Evolutionary conservation across 2,113 vertebrate genomes (phyloP).

Genomic region (Eleginops maclovinus): DNA sequence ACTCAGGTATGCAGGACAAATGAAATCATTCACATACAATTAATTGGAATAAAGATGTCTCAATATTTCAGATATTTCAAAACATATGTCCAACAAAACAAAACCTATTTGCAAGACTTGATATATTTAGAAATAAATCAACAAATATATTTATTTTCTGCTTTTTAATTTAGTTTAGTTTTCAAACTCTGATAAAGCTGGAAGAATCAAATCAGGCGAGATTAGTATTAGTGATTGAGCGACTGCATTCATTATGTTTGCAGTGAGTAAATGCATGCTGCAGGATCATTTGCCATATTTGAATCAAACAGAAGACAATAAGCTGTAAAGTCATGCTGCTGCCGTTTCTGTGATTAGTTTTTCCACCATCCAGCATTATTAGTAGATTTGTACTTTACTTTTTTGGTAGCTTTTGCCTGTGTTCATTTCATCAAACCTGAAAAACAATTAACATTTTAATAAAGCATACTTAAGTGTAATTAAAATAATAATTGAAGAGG

Average conservation of each 20-base stretch:
- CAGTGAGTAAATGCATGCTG: constrained; percentile 36
- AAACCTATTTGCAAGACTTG: not conserved
- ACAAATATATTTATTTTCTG: not conserved
- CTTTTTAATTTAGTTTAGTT: constrained; percentile 14
- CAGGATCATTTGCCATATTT: constrained; percentile 34
- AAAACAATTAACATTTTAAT: constrained; percentile 57
- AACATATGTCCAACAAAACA: not conserved
- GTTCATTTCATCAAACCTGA: constrained; percentile 57
- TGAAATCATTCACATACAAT: not conserved
- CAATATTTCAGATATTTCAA: not conserved
- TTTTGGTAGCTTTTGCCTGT: constrained; percentile 31
- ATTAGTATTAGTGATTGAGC: constrained; percentile 26
- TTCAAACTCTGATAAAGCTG: constrained; percentile 2
- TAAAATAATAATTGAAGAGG: not conserved
- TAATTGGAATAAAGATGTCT: not conserved
- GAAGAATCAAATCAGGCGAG: constrained; percentile 2
- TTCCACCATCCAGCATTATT: constrained; percentile 30
- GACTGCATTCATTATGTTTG: not conserved
- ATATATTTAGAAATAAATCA: not conserved
- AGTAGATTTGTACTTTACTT: constrained; percentile 53
- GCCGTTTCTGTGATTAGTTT: constrained; percentile 28
- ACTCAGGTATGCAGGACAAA: no score
- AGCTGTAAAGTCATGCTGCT: constrained; percentile 43
- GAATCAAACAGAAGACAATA: constrained; percentile 26
- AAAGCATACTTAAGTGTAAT: not conserved